Percentiles rank a stretch among this genome's conserved stretches.
phyloP scores from a whole-genome alignment of 2,888 invertebrate genomes.

The Taphrorychus bicolor region DNA sequence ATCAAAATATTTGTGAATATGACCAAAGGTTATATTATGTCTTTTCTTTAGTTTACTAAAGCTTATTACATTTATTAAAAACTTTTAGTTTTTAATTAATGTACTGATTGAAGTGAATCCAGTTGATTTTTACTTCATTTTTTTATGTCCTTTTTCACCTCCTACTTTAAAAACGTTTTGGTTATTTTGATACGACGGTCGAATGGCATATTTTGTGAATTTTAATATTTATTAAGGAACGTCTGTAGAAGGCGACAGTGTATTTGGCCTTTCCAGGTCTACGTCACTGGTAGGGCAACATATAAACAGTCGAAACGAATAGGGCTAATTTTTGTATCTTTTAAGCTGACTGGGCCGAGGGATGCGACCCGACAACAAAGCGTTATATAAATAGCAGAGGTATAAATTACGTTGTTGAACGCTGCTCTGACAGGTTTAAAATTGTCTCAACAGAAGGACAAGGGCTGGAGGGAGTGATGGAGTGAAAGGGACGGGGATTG shows the following conservation, averaged over 20 bases:
- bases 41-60: too few relatives aligned
- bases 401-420: constrained; percentile 35
- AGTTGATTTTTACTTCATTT: too few relatives aligned
- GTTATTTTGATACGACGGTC: too few relatives aligned
- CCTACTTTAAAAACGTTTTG: too few relatives aligned
- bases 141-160: too few relatives aligned
- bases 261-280: neutral
- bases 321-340: constrained; percentile 18
- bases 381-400: constrained; percentile 36
- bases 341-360: constrained; percentile 12
- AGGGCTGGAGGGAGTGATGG: constrained; percentile 17
- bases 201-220: too few relatives aligned
- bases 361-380: constrained; percentile 24
- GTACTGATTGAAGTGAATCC: too few relatives aligned
- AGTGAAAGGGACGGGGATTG: neutral
- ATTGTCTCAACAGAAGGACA: constrained; percentile 30
- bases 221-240: too few relatives aligned
- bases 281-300: neutral
- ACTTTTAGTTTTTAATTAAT: too few relatives aligned
- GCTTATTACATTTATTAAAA: too few relatives aligned
- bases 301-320: neutral
- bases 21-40: too few relatives aligned
- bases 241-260: neutral
- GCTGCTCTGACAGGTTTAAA: constrained; percentile 36
- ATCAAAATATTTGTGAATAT: too few relatives aligned